A percentile compares a stretch with the other conserved stretches of the same genome.
These are phyloP conservation scores for Uloborus plumipes DNA, from an alignment of 2,888 invertebrate genomes.

Conservation along the genomic window DNA sequence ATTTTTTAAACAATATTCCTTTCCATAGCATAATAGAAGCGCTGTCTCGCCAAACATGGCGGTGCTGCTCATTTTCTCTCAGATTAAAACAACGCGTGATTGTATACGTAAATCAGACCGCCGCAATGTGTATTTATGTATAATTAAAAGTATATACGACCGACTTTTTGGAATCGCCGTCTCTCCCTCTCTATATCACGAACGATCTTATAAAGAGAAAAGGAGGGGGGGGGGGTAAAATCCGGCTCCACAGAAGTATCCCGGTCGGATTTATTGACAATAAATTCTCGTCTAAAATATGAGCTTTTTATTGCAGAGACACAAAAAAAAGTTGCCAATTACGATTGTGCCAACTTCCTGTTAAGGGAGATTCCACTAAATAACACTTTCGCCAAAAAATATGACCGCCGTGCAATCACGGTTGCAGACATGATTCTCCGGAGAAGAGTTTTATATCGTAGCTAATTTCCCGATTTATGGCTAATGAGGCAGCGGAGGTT, in stretches of 20 bases:
- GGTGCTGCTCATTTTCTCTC: slow-evolving; percentile 2
- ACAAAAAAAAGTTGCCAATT: slow-evolving; percentile 58
- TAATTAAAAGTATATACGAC: slow-evolving; percentile 62
- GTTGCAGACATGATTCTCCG: too few relatives aligned
- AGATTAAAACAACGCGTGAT: slow-evolving; percentile 53
- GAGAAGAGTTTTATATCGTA: too few relatives aligned
- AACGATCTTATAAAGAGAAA: slow-evolving; percentile 38
- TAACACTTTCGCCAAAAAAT: slow-evolving; percentile 57
- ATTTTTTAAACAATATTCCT: too few relatives aligned
- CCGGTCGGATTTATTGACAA: slow-evolving; percentile 55
- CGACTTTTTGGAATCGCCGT: slow-evolving; percentile 56
- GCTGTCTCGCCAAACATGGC: slow-evolving; percentile 39
- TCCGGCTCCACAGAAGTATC: slow-evolving; percentile 59
- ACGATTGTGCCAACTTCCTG: slow-evolving; percentile 59
- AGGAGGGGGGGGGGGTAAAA: slow-evolving; percentile 16
- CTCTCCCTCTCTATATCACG: slow-evolving; percentile 16
- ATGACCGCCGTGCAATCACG: too few relatives aligned
- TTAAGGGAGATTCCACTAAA: slow-evolving; percentile 48
- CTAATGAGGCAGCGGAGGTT: too few relatives aligned
- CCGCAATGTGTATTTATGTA: slow-evolving; percentile 59
- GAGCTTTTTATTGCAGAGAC: slow-evolving; percentile 44
- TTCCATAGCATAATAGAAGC: neutral
- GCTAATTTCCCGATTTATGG: too few relatives aligned
- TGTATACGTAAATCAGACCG: slow-evolving; percentile 56
- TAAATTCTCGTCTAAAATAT: slow-evolving; percentile 60